phyloP scores from a whole-genome alignment of 2,888 invertebrate species.

The Nomada lathburiana region DNA sequence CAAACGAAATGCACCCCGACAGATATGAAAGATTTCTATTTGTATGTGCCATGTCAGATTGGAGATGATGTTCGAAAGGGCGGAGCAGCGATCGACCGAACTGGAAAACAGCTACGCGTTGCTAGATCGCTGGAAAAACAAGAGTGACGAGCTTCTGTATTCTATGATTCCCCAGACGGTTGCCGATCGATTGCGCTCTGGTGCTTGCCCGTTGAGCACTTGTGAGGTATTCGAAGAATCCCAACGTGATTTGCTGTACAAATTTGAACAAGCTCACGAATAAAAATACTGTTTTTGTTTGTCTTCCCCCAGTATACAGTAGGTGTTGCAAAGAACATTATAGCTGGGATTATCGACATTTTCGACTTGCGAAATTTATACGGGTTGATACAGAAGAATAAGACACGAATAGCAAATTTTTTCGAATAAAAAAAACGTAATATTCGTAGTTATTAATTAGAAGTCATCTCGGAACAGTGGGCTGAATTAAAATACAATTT shows the following conservation, averaged over 20 bases:
- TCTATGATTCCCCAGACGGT: constrained; percentile 96
- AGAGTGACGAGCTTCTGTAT: constrained; percentile 94
- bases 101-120: constrained; percentile 91
- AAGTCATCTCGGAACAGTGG: too few relatives aligned
- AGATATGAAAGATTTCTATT: neutral
- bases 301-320: too few relatives aligned
- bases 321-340: too few relatives aligned
- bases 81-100: constrained; percentile 91
- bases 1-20: neutral
- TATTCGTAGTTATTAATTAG: too few relatives aligned
- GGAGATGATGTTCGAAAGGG: constrained; percentile 93
- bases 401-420: too few relatives aligned
- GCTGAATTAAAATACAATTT: too few relatives aligned
- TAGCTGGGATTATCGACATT: neutral
- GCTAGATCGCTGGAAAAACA: constrained; percentile 93
- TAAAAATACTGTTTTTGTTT: too few relatives aligned
- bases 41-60: constrained; percentile 84
- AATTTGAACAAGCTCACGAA: too few relatives aligned
- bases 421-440: too few relatives aligned
- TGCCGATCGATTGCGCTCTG: constrained; percentile 91
- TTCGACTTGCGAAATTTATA: neutral
- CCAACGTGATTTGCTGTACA: too few relatives aligned
- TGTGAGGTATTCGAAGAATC: constrained; percentile 88
- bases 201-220: constrained; percentile 91
- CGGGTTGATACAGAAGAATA: too few relatives aligned